These are phyloP conservation scores for Spongilla lacustris DNA, from an alignment of 37 sponge, comb jelly and placozoan species.

Conservation along the genomic window DNA sequence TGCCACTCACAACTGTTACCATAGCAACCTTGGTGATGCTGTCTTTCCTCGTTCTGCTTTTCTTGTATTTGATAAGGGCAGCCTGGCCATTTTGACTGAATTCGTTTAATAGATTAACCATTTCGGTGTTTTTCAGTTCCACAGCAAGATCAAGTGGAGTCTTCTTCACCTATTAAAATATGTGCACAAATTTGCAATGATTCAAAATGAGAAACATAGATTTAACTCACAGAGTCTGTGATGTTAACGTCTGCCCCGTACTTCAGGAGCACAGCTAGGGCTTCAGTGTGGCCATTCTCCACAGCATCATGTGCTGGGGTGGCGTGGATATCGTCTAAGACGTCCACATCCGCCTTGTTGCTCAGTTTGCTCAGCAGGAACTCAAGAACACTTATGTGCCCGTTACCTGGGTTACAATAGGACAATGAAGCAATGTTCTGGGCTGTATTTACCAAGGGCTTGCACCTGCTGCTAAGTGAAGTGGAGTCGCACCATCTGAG, in stretches of 20 bases:
- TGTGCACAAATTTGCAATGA: background rate
- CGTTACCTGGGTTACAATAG: slow-evolving; percentile 30
- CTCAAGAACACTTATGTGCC: slow-evolving; percentile 57
- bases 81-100: slow-evolving; percentile 35
- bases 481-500: slow-evolving; percentile 85
- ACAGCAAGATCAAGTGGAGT: slow-evolving; percentile 65
- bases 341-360: slow-evolving; percentile 42
- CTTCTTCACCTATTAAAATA: slow-evolving; percentile 42
- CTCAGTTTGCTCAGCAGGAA: slow-evolving; percentile 61
- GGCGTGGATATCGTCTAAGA: slow-evolving; percentile 46
- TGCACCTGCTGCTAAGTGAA: slow-evolving; percentile 87
- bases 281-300: slow-evolving; percentile 59
- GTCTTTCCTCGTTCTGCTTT: slow-evolving; percentile 4
- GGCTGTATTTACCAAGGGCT: no score
- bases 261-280: slow-evolving; percentile 61
- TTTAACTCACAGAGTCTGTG: slow-evolving; percentile 38
- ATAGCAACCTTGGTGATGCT: background rate
- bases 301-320: slow-evolving; percentile 90
- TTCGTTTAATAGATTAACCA: slow-evolving; percentile 46
- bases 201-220: no score
- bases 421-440: no score
- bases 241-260: slow-evolving; percentile 67
- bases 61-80: slow-evolving; percentile 35
- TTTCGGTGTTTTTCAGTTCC: slow-evolving; percentile 35
- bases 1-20: background rate